Percentiles rank a stretch among this genome's conserved stretches.
Conservation (phyloP, 2,797 vertebrate genomes). For the Rousettus madagascariensis region DNA sequence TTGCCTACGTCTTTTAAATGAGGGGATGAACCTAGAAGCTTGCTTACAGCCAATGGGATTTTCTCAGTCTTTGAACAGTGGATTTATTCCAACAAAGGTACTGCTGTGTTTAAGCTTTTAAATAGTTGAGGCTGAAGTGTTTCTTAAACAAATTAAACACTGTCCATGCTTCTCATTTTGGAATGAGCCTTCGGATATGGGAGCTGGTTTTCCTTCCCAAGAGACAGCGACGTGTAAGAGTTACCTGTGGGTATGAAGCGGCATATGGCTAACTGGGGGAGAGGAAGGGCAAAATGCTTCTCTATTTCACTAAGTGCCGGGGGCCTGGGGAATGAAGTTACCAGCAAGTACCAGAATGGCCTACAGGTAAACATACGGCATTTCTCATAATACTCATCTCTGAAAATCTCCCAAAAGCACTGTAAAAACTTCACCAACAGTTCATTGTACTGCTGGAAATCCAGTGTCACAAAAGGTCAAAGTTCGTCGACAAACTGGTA, state of each 20-base stretch:
- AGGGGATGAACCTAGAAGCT: conserved; percentile 9
- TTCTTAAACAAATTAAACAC: conserved; percentile 74
- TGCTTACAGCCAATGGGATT: conserved; percentile 41
- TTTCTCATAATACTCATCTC: conserved; percentile 76
- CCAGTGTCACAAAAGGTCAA: conserved; percentile 5
- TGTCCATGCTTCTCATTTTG: conserved; percentile 56
- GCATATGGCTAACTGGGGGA: conserved; percentile 71
- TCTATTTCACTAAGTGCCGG: conserved; percentile 76
- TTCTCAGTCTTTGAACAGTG: conserved; percentile 73
- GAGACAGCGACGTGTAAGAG: conserved; percentile 66
- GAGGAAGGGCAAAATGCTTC: conserved; percentile 64
- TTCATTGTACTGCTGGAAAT: conserved; percentile 48
- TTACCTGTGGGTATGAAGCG: conserved; percentile 66
- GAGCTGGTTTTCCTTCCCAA: conserved; percentile 70
- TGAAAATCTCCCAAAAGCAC: conserved; percentile 67
- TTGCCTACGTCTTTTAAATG: conserved; percentile 50
- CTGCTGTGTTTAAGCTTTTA: conserved; percentile 69
- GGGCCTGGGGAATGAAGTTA: conserved; percentile 72
- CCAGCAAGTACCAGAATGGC: conserved; percentile 76
- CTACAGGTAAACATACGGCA: conserved; percentile 80
- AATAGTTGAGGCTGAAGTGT: conserved; percentile 69
- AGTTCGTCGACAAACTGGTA: conserved; percentile 19
- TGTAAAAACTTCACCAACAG: conserved; percentile 29
- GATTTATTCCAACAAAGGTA: conserved; percentile 58
- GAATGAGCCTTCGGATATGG: conserved; percentile 55